These are phyloP conservation scores for Ciconia stormi DNA, from an alignment of 2,113 vertebrate species.

Conservation along the genomic window DNA sequence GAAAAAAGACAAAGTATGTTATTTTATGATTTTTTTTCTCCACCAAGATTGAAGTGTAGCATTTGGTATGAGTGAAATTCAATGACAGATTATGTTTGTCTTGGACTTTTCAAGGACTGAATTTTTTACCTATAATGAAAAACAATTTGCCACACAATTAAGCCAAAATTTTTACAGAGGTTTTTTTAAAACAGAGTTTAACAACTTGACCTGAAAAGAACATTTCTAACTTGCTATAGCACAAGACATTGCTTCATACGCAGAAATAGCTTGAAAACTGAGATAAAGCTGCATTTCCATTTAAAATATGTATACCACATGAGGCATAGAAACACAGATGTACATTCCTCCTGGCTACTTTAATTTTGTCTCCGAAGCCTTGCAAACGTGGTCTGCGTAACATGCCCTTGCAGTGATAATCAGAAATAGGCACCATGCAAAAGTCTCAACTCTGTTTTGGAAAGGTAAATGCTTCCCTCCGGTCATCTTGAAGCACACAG, in stretches of 20 bases:
- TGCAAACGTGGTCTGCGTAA: not conserved
- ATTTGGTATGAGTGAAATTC: not conserved
- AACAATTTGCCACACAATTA: not conserved
- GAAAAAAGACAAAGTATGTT: not conserved
- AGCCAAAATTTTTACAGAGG: not conserved
- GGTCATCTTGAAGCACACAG: not conserved
- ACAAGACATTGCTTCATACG: not conserved
- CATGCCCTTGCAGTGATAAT: not conserved
- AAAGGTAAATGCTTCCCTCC: constrained; percentile 30
- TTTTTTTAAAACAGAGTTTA: not conserved
- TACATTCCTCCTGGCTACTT: not conserved
- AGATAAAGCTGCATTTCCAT: not conserved
- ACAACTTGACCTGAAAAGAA: not conserved
- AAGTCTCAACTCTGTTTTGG: not conserved
- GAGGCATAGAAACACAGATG: not conserved
- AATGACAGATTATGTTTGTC: not conserved
- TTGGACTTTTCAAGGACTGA: not conserved
- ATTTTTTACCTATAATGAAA: not conserved
- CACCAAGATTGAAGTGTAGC: not conserved
- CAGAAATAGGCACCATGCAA: not conserved
- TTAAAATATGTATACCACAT: not conserved
- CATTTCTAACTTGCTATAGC: not conserved
- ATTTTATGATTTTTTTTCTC: not conserved
- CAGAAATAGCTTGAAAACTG: not conserved
- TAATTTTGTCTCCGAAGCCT: not conserved